Percentiles rank a stretch among this genome's conserved stretches.
Conservation (phyloP, 2,113 vertebrate species). For the Vulpes vulpes region DNA sequence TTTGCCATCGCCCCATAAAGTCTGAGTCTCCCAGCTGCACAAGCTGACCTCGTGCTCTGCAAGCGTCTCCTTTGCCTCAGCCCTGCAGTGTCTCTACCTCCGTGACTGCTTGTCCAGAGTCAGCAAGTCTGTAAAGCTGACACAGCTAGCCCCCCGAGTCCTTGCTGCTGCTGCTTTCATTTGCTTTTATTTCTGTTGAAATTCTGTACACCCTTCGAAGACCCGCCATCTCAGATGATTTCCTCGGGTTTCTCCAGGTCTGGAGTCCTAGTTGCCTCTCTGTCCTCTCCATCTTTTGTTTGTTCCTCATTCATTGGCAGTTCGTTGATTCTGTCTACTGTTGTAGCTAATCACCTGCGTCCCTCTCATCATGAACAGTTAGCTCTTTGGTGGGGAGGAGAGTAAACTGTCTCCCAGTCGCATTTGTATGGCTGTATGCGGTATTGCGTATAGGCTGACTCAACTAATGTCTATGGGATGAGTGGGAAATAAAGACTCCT, state of each 20-base stretch:
- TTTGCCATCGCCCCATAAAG: slow-evolving; percentile 16
- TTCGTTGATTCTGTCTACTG: neutral
- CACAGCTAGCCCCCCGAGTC: neutral
- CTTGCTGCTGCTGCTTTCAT: neutral
- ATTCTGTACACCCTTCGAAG: neutral
- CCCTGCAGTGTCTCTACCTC: neutral
- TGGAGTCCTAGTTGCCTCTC: neutral
- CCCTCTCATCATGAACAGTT: neutral
- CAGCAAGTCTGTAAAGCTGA: rapidly evolving
- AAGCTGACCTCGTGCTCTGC: neutral
- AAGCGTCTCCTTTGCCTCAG: neutral
- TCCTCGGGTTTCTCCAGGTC: neutral
- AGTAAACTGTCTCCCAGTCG: neutral
- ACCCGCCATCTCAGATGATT: neutral
- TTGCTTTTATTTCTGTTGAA: neutral
- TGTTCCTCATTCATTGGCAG: neutral
- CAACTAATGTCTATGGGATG: neutral
- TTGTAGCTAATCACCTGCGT: neutral
- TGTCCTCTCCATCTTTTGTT: neutral
- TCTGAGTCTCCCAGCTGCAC: slow-evolving; percentile 12
- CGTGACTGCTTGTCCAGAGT: neutral
- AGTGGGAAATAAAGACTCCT: neutral
- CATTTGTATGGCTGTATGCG: neutral
- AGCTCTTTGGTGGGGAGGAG: neutral
- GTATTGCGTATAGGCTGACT: neutral